phyloP scores from a whole-genome alignment of 2,797 vertebrate species.

The Coracias cyanogaster region DNA sequence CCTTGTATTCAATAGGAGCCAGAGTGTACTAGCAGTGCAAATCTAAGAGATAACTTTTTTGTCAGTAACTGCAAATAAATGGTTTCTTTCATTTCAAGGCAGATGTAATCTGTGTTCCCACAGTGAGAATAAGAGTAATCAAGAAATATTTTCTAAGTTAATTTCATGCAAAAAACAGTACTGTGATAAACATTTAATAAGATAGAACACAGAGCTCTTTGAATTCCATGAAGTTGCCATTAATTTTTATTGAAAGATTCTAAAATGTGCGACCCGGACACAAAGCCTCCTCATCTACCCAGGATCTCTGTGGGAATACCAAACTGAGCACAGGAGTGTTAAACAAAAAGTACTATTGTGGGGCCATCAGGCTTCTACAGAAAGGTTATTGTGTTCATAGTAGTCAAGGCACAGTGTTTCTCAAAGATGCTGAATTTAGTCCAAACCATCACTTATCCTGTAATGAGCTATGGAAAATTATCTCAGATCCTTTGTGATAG shows the following conservation, averaged over 20 bases:
- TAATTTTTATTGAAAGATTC: constrained; percentile 35
- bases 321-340: neutral
- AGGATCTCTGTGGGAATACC: constrained; percentile 42
- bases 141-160: constrained; percentile 49
- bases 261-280: constrained; percentile 37
- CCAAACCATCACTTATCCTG: neutral
- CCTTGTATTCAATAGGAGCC: neutral
- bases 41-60: constrained; percentile 6
- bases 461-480: neutral
- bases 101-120: constrained; percentile 48
- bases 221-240: constrained; percentile 23
- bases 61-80: constrained; percentile 23
- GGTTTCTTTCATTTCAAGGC: constrained; percentile 41
- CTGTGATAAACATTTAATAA: constrained; percentile 42
- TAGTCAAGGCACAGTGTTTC: neutral
- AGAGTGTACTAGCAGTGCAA: neutral
- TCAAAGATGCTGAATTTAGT: constrained; percentile 15
- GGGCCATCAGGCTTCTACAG: constrained; percentile 17
- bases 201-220: constrained; percentile 52
- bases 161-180: constrained; percentile 24
- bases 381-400: constrained; percentile 43
- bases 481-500: constrained; percentile 5
- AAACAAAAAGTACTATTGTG: constrained; percentile 50
- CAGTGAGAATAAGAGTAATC: constrained; percentile 20
- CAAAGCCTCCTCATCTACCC: neutral